Evolutionary conservation across 1,140 invertebrate genomes (phyloP), one percentile per base, ranked within the genome.

Genomic region (Adoxophyes honmai): DNA sequence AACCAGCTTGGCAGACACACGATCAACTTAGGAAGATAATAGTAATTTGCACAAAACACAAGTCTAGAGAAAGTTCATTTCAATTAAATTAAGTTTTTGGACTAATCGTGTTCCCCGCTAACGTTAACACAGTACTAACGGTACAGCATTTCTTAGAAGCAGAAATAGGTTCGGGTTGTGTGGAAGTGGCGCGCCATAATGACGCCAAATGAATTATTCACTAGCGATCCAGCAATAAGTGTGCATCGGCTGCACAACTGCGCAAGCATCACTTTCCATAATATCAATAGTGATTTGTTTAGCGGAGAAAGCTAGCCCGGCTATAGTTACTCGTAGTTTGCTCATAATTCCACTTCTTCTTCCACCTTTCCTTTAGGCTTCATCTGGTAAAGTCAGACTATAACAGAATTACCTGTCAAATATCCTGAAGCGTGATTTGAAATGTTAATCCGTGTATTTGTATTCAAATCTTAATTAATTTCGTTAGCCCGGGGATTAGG

Each of bases 171-270:
- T 57, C 70, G 48, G 28, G 66, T 60, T 67, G 59, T 62, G 60
- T 52, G 55, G 34, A 62, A 54, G 61, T 57, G 51, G 60, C 58
- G 64, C 70, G 64, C 68, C 70, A 59, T 70, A 68, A 75, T 68
- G 73, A 69, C 60, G 60, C 58, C 61, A 10, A 60, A 74, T 78
- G 78, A 78, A 81, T 81, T 59, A 76, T 76, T 76, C 66, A 75
- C 52, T 58, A 64, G 61, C 52, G 68, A 39, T 52, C 42, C 68
- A 62, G 62, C 21, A 75, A 71, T 59, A 51, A 52, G 18, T 57
- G 59, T 62, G 55, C 38, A 59, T 52, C 55, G 53, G 53, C 34
- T 54, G 34, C 60, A 58, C 56, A 63, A 48, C 37, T 53, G 34
- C 59, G 53, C 59, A 61, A 62, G 53, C 59, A 61, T 37, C 65